Conservation (phyloP, 2,797 vertebrate species). For the Lepus oiostolus region DNA sequence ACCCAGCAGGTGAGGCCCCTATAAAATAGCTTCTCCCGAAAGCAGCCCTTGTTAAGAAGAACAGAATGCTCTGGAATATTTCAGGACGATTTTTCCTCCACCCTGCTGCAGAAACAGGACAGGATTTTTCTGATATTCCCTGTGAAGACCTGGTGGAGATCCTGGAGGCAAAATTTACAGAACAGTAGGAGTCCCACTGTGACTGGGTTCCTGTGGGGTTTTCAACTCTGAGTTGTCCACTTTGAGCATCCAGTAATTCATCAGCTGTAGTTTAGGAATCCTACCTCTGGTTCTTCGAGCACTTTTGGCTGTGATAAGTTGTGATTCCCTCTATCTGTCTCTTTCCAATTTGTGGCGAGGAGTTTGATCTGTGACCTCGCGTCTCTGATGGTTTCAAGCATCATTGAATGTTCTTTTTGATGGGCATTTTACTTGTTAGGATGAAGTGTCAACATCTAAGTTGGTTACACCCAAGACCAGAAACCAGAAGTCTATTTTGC, state of each 20-base stretch:
- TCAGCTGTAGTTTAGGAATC: background rate
- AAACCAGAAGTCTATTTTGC: background rate
- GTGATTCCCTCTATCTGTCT: background rate
- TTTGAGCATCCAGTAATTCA: background rate
- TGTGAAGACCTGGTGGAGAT: background rate
- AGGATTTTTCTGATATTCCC: background rate
- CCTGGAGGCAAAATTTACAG: background rate
- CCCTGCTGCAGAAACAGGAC: background rate
- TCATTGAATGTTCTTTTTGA: background rate
- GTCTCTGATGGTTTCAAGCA: background rate
- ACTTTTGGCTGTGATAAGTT: background rate
- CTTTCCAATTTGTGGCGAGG: background rate
- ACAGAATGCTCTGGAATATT: background rate
- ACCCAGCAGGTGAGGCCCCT: too few species aligned
- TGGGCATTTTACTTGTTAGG: background rate
- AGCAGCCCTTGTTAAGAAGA: background rate
- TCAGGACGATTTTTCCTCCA: background rate
- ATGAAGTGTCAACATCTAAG: background rate
- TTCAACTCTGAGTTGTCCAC: background rate
- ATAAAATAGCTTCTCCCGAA: background rate
- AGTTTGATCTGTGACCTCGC: background rate
- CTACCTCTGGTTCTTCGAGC: background rate
- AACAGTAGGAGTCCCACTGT: rapidly evolving
- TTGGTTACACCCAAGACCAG: background rate
- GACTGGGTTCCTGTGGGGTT: background rate